These are phyloP conservation scores for Paratrypauchen microcephalus DNA, from an alignment of 2,797 vertebrate species.

Conservation along the genomic window DNA sequence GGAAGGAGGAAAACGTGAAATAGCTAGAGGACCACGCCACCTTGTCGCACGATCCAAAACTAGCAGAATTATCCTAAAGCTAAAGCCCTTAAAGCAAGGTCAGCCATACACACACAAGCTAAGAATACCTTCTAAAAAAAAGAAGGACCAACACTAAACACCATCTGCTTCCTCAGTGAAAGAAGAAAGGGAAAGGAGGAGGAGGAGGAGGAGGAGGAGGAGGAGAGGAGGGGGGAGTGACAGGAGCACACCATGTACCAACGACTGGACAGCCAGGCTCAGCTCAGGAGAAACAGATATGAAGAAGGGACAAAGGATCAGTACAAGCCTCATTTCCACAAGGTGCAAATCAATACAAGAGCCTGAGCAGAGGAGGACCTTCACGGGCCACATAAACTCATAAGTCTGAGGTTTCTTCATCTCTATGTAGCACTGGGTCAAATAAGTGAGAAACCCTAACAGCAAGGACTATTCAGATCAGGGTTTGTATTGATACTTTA, in stretches of 20 bases:
- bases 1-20: constrained; percentile 20
- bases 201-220: constrained; percentile 41
- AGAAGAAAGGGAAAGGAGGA: constrained; percentile 65
- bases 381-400: neutral
- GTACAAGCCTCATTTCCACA: constrained; percentile 27
- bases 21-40: constrained; percentile 26
- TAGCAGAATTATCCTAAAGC: constrained; percentile 32
- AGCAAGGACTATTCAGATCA: neutral
- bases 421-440: neutral
- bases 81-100: constrained; percentile 57
- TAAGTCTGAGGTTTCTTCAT: neutral
- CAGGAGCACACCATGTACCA: constrained; percentile 69
- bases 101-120: constrained; percentile 50
- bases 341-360: constrained; percentile 37
- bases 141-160: constrained; percentile 67
- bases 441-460: neutral
- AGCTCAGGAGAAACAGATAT: constrained; percentile 48
- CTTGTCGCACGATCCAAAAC: constrained; percentile 18
- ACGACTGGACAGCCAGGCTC: constrained; percentile 58
- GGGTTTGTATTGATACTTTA: neutral
- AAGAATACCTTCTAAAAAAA: constrained; percentile 67
- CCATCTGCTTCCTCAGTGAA: constrained; percentile 73
- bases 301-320: constrained; percentile 62
- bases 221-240: constrained; percentile 49
- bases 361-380: constrained; percentile 2